Percentiles rank a stretch among this genome's conserved stretches.
These are phyloP conservation scores for Sigmodon hispidus DNA, from an alignment of 2,113 vertebrate genomes.

Conservation along the genomic window DNA sequence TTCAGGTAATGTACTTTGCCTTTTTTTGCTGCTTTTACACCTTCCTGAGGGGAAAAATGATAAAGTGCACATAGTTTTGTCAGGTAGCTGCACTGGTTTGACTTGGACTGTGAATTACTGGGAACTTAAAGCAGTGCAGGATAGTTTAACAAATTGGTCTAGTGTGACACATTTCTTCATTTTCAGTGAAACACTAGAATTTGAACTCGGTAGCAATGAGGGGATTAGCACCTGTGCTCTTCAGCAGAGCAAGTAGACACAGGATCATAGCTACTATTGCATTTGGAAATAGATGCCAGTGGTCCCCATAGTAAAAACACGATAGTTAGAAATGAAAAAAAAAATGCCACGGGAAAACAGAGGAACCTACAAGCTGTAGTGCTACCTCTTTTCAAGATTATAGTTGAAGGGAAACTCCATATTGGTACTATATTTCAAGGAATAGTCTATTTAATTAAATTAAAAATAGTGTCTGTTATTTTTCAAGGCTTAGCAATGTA, in stretches of 20 bases:
- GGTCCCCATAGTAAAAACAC: not conserved
- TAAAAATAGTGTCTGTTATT: not conserved
- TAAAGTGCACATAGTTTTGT: not conserved
- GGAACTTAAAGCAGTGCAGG: not conserved
- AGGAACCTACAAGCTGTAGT: not conserved
- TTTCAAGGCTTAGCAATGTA: constrained; percentile 2
- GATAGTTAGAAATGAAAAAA: not conserved
- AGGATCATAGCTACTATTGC: not conserved
- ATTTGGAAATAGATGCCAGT: not conserved
- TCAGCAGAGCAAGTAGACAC: not conserved
- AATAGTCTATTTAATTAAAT: not conserved
- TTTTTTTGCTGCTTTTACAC: not conserved
- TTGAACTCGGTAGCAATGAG: not conserved
- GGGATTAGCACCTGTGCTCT: not conserved
- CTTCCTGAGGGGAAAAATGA: not conserved
- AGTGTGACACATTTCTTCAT: not conserved
- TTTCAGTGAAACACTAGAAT: not conserved
- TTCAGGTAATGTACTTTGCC: not conserved
- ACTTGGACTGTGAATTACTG: not conserved
- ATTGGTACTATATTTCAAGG: not conserved
- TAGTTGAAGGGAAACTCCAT: not conserved
- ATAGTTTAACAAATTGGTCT: not conserved
- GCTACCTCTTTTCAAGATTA: not conserved
- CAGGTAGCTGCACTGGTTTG: not conserved
- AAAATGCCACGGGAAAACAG: not conserved